Base-by-base conservation (phyloP, 2,797 vertebrate species). In the Syngnathus acus region DNA sequence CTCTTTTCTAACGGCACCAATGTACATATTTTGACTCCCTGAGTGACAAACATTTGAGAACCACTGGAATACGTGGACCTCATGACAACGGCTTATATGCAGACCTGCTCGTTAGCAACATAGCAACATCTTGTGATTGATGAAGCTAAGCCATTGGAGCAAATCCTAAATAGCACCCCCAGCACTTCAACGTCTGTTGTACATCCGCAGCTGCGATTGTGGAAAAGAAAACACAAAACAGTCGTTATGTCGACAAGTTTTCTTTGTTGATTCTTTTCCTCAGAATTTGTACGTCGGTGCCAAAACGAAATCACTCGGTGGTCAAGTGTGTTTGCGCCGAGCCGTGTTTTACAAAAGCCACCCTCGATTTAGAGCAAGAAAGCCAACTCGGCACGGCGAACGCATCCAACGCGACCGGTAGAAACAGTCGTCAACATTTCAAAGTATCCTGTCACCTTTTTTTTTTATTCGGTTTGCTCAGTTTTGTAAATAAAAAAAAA, bases 331-430 rank as follows among this genome's bases (percentile, higher is more conserved):
- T 70, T 72, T 72, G 69, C 71, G 74, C 75, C 76, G 73, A 67
- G 65, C 72, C 69, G 43, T 81, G 74, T 84, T 84, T 80, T 77
- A 81, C 70, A 73, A 79, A 77, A 78, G 74, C 71, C 71, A 65
- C 66, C 72, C 67, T 62, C 54, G 64, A 68, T 76, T 76, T 78
- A 63, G 66, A 81, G 64, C 61, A 65, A 26, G 40, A 7, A 23
- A n/a, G 39, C 59, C 14, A 57, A 57, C 23, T 32, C 59, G 67
- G 74, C 68, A 60, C 74, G 71, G 71, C 81, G 73, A 80, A 70
- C 68, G 69, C 63, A 76, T 79, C 76, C 45, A 60, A 82, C 8
- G 72, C 59, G 37, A 64, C 66, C 67, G 75, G 72, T 11, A 61
- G 40, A 43, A 61, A 39, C 39, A 45, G 40, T 45, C 42, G 40